Evolutionary conservation across 2,888 invertebrate species (phyloP).

Genomic region (Aspidapion aeneum): DNA sequence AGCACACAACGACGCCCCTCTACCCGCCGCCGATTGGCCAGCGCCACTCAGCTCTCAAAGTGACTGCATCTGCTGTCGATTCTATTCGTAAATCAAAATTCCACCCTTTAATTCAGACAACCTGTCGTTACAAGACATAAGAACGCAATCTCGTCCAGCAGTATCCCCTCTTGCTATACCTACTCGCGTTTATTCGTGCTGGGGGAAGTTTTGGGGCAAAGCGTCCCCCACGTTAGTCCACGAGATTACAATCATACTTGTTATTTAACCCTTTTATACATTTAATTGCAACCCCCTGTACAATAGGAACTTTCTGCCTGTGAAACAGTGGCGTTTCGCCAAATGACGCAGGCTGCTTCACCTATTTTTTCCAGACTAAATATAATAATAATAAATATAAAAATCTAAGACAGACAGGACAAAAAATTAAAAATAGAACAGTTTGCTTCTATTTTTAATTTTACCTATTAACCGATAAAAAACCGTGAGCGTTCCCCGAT

Average conservation of each 20-base stretch:
- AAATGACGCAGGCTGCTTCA: too few species aligned
- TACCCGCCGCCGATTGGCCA: conserved; percentile 39
- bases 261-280: too few species aligned
- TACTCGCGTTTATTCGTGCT: neutral
- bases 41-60: conserved; percentile 29
- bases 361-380: too few species aligned
- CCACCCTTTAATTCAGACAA: conserved; percentile 38
- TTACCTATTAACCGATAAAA: too few species aligned
- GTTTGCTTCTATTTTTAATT: too few species aligned
- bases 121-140: conserved; percentile 34
- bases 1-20: neutral
- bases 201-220: neutral
- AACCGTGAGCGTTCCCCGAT: too few species aligned
- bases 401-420: too few species aligned
- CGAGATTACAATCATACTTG: neutral
- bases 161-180: conserved; percentile 12
- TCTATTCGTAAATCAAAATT: conserved; percentile 51
- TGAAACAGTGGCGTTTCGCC: too few species aligned
- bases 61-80: conserved; percentile 49
- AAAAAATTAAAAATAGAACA: too few species aligned
- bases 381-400: too few species aligned
- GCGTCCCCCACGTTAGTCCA: neutral
- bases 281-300: too few species aligned
- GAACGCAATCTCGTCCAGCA: conserved; percentile 29
- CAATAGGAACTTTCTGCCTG: too few species aligned